Evolutionary conservation across 2,888 invertebrate species (phyloP).

Genomic region (Conomelus anceps): DNA sequence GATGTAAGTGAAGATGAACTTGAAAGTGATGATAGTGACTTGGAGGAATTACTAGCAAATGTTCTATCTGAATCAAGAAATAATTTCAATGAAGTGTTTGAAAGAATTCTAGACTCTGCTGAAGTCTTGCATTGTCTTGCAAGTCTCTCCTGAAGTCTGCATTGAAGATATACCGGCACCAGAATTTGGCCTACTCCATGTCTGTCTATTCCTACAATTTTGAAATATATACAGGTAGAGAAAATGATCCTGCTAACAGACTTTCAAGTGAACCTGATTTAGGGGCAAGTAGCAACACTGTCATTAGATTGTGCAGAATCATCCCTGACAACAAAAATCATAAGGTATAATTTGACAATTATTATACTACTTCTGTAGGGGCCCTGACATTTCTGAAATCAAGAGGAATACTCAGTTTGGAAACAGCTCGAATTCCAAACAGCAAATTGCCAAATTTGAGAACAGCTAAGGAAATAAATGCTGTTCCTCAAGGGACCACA

Average conservation of each 20-base stretch:
- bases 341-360: not conserved
- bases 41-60: too few relatives aligned
- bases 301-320: not conserved
- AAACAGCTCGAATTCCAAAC: not conserved
- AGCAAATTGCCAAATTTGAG: not conserved
- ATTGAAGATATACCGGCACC: too few relatives aligned
- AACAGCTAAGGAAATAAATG: not conserved
- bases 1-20: too few relatives aligned
- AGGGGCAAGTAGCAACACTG: not conserved
- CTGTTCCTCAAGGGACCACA: not conserved
- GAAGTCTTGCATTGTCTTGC: too few relatives aligned
- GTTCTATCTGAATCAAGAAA: too few relatives aligned
- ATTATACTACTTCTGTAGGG: not conserved
- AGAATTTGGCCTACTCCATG: too few relatives aligned
- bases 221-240: not conserved
- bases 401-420: not conserved
- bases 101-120: too few relatives aligned
- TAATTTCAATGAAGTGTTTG: too few relatives aligned
- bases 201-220: too few relatives aligned
- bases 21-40: too few relatives aligned
- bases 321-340: not conserved
- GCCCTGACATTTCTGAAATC: not conserved
- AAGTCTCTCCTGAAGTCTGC: too few relatives aligned
- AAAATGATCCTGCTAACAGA: not conserved
- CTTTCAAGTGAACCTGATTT: not conserved